Evolutionary conservation across 1,140 invertebrate genomes (phyloP).

Genomic region (Bombus waltoni): DNA sequence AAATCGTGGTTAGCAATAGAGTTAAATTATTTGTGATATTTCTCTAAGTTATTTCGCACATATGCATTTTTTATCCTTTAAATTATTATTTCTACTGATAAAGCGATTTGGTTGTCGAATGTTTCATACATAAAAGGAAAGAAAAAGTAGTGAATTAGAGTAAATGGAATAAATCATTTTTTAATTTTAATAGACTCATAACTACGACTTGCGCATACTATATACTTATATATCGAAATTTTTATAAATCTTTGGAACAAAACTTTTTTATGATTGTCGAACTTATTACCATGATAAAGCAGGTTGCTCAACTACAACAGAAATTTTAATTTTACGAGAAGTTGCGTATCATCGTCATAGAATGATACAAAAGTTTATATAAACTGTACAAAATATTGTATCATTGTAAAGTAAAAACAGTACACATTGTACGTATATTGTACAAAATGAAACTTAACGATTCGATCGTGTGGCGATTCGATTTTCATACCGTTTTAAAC

Average conservation of each 20-base stretch:
- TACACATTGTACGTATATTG: constrained; percentile 4
- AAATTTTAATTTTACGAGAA: neutral
- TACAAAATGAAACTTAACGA: constrained; percentile 22
- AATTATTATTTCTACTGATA: neutral
- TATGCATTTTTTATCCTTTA: constrained; percentile 16
- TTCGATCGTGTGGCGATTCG: neutral
- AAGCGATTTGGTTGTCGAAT: neutral
- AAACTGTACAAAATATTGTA: constrained; percentile 14
- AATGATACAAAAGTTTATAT: neutral
- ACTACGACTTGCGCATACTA: neutral
- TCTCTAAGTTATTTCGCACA: neutral
- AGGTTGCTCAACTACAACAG: neutral
- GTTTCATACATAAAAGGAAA: neutral
- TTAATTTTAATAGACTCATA: neutral
- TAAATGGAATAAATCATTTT: neutral
- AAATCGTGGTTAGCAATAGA: constrained; percentile 12
- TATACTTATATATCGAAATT: neutral
- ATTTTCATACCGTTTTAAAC: neutral
- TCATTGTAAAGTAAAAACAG: constrained; percentile 16
- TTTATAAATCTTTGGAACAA: neutral
- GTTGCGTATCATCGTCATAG: neutral
- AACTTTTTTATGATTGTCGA: neutral
- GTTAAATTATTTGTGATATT: constrained; percentile 38
- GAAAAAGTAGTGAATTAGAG: neutral
- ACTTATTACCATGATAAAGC: neutral